Evolutionary conservation across 2,888 invertebrate species (phyloP), one percentile per base, ranked within the genome.

Genomic region (Tryphoninae sp.): DNA sequence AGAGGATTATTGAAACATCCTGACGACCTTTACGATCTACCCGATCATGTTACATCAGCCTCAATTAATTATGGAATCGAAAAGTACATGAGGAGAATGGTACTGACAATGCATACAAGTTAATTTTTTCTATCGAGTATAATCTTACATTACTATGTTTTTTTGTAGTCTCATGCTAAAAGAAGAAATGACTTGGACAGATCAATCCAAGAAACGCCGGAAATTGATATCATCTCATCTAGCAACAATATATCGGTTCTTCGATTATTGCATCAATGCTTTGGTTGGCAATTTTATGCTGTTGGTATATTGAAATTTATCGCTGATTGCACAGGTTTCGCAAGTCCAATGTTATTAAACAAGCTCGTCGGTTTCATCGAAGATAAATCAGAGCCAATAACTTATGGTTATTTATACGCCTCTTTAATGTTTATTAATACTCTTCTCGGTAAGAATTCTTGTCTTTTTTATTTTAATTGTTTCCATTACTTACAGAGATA

Each of bases 301-400:
- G 95, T 98, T 87, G 98, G 98, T 45, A 89, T 97, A 76, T 92
- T 98, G 11, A 97, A 97, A 91, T 93, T 99, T 59, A 89, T 96
- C 4, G 95, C 97, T 0, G 99, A 99, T 90, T 94, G 94, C 88
- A 93, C 96, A 2, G 96, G 96, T 1, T 99, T 99, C 92, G 96
- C 96, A 22, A 97, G 97, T 0, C 99, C 99, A 0, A 92, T 99
- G 80, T 92, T 99, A 45, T 93, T 99, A 0, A 97, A 97, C 89
- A 94, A 93, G 88, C 93, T 99, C 40, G 95, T 99, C 1, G 93
- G 93, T 26, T 97, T 95, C 89, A 95, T 97, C 81, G 96, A 97
- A 91, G 94, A 95, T 86, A 94, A 94, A 85, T 93, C 93, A 40
- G 95, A 96, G 86, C 94, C 95, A 84, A 92, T 94, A 76, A 93